These are phyloP conservation scores for Stichodactyla helianthus DNA, from an alignment of 64 coral and sea anemone genomes.

Conservation along the genomic window DNA sequence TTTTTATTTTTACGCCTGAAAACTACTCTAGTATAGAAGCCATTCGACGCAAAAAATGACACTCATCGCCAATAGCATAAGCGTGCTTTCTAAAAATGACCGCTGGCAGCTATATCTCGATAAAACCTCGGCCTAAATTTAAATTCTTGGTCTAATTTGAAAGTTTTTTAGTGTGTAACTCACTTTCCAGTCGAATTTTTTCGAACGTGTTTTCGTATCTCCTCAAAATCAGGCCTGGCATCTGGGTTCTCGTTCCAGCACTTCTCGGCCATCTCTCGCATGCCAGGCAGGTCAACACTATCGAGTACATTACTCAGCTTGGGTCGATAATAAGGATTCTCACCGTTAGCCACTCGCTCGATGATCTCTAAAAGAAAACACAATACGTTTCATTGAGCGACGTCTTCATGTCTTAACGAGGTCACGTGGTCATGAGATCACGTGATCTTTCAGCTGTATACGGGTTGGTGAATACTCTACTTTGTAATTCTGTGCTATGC, in stretches of 20 bases:
- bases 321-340: conserved; percentile 75
- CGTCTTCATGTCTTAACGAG: not conserved
- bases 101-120: not conserved
- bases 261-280: conserved; percentile 59
- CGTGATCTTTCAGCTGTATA: not conserved
- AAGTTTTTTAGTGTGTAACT: not conserved
- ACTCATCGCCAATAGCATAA: no score
- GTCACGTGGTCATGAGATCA: not conserved
- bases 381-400: not conserved
- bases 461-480: no score
- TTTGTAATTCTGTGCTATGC: no score
- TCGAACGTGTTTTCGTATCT: conserved; percentile 72
- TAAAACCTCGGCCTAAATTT: not conserved
- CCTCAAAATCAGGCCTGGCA: conserved; percentile 80
- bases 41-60: no score
- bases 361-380: conserved; percentile 44
- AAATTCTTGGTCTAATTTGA: no score
- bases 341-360: conserved; percentile 41
- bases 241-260: conserved; percentile 89
- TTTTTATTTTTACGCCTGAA: no score
- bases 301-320: conserved; percentile 52
- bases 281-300: conserved; percentile 45
- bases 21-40: no score
- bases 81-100: not conserved
- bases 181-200: conserved; percentile 89